Conservation (phyloP, 1,140 invertebrate species). For the Drosophila arawakana region DNA sequence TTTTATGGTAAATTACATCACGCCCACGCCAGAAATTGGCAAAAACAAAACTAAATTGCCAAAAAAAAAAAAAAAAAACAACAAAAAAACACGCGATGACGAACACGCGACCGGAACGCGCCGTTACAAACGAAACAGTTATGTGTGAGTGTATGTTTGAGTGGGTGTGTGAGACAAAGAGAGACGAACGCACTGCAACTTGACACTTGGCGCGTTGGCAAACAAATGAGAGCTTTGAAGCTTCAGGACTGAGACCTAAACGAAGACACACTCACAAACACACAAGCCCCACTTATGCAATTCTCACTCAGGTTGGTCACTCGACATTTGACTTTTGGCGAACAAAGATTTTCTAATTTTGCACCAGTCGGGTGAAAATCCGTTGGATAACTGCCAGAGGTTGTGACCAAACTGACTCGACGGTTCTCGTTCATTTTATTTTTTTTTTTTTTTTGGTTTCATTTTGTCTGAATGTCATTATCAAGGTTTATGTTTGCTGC, state of each 20-base stretch:
- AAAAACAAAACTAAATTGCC: constrained; percentile 18
- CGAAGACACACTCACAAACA: constrained; percentile 28
- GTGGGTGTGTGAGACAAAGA: not conserved
- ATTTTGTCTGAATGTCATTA: constrained; percentile 73
- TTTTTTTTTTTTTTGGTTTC: too few relatives aligned
- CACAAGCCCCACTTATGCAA: constrained; percentile 47
- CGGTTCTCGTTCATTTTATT: constrained; percentile 33
- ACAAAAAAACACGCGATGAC: constrained; percentile 68
- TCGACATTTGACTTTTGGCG: constrained; percentile 79
- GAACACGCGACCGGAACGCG: constrained; percentile 77
- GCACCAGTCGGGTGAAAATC: constrained; percentile 25
- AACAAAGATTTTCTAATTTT: constrained; percentile 65
- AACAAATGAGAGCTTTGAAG: constrained; percentile 74
- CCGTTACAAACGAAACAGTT: constrained; percentile 42
- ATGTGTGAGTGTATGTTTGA: not conserved
- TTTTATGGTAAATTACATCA: constrained; percentile 80
- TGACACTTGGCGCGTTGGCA: constrained; percentile 54
- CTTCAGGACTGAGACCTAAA: constrained; percentile 38
- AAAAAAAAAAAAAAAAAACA: constrained; percentile 17
- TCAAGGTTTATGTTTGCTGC: constrained; percentile 72
- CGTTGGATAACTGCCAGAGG: constrained; percentile 46
- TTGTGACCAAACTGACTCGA: constrained; percentile 58
- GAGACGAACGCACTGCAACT: constrained; percentile 47
- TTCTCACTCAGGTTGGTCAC: constrained; percentile 39
- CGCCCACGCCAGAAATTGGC: constrained; percentile 62